phyloP scores from a whole-genome alignment of 2,797 vertebrate species.

The Sebastes nivosus region DNA sequence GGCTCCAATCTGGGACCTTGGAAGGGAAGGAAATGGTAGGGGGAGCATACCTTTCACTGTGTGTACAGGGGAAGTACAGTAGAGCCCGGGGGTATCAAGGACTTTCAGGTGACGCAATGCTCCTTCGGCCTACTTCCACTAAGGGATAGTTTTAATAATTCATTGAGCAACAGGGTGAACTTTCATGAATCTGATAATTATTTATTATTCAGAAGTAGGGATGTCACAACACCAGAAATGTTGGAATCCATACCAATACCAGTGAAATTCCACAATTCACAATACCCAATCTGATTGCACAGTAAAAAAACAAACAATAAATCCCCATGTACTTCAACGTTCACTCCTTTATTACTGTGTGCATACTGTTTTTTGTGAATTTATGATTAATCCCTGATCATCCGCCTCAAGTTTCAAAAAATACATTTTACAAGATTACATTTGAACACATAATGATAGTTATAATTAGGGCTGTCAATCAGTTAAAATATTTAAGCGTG shows the following conservation, averaged over 20 bases:
- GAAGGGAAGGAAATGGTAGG: not conserved
- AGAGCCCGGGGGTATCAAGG: not conserved
- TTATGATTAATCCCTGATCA: not conserved
- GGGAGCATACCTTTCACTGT: slow-evolving; percentile 5
- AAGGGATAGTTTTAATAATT: not conserved
- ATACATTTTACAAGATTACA: not conserved
- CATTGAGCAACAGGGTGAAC: not conserved
- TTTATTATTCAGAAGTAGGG: not conserved
- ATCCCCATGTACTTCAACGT: not conserved
- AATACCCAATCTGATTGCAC: no score
- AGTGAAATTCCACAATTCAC: not conserved
- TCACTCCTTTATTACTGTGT: not conserved
- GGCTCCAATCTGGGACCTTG: slow-evolving; percentile 30
- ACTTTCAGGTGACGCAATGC: not conserved
- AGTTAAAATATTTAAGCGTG: no score
- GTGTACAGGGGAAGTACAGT: slow-evolving; percentile 15
- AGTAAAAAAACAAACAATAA: not conserved
- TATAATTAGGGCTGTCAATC: no score
- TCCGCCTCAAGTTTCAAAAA: not conserved
- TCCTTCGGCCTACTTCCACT: not conserved
- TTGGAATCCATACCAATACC: not conserved
- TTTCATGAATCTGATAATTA: not conserved
- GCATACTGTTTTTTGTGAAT: no score
- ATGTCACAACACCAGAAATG: not conserved
- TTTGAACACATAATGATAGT: not conserved